Evolutionary conservation across 2,113 vertebrate species (phyloP), one percentile per base, ranked within the genome.

Genomic region (Maccullochella peelii): DNA sequence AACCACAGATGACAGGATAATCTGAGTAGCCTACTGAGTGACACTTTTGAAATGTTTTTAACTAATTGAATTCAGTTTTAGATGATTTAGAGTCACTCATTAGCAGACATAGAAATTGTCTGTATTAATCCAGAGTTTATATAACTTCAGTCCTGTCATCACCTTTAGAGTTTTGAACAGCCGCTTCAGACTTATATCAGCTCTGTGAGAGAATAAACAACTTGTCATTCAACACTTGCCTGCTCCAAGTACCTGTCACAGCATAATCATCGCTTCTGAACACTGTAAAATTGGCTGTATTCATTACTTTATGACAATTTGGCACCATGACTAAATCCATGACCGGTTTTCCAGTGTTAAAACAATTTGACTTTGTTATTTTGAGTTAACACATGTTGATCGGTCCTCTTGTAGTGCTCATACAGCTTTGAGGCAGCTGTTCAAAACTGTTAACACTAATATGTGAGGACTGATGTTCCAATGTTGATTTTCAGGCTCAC

Each of bases 141-240:
- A n/a, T 52, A 61, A 67, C 42, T 15, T 61, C 50, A 62, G 63
- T 68, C 61, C 55, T 62, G 57, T 82, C 73, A 57, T 49, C 61
- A 40, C 61, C n/a, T 69, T 69, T 38, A 33, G 25, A 80, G 63
- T 65, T 73, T 77, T 81, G 14, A 89, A 42, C 63, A 74, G 78
- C 30, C 7, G 36, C 42, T 77, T 30, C 38, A 25, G n/a, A 50
- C 50, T 71, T 57, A 2, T 9, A 55, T 54, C 33, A 49, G 21
- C 12, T 44, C 49, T 49, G 16, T 25, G 68, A 71, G 52, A 33
- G 16, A 15, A 73, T 73, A 79, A 85, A 83, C 70, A 76, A 57
- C 47, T 54, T 68, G 55, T 78, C 69, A 75, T 44, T 84, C 25
- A 67, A 69, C 78, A 73, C 50, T 47, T 38, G 27, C n/a, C 59